Base-by-base conservation (phyloP, 2,888 invertebrate genomes). In the Zhuqinia jingwanae region DNA sequence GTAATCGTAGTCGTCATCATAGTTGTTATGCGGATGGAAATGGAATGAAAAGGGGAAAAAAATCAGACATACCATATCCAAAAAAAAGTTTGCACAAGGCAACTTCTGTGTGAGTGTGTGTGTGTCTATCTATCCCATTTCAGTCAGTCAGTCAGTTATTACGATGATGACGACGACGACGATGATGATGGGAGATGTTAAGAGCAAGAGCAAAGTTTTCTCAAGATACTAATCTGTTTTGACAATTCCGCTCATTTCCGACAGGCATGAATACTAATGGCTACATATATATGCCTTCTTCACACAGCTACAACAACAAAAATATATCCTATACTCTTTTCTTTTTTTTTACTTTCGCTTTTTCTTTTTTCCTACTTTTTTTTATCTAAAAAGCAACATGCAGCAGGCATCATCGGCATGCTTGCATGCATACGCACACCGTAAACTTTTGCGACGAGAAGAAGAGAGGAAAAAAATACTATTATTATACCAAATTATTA, bases 221-320 rank as follows among this genome's bases (percentile, higher is more conserved):
- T 86, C 86, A 79, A 85, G 85, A 85, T 87, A 65, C 75, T 90
- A 90, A 90, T 90, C 90, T 90, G 90, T 90, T 90, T 90, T 90
- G 90, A 90, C 90, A 90, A 90, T 90, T 90, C 89, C 73, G 79
- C 85, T 85, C 79, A 85, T 86, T 79, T 86, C 86, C 80, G 73
- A 65, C 80, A 80, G 80, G 79, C 86, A 86, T 86, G 79, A 80
- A 86, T 86, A 79, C 80, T 86, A 86, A 86, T 86, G 80, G 86
- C 42, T 81, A 76, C 45, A 68, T 56, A 42, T 45, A 68, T n/a
- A n/a, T 50, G n/a, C n/a, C n/a, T 50, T 50, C 13, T 13, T 10
- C 45, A n/a, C 11, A 8, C 36, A 36, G 8, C 70, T 47, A 25
- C 36, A 25, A 75, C 75, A 25, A 42, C 15, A 85, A 76, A 58